Conservation (phyloP, 2,797 vertebrate genomes). For the Gastrophryne carolinensis region DNA sequence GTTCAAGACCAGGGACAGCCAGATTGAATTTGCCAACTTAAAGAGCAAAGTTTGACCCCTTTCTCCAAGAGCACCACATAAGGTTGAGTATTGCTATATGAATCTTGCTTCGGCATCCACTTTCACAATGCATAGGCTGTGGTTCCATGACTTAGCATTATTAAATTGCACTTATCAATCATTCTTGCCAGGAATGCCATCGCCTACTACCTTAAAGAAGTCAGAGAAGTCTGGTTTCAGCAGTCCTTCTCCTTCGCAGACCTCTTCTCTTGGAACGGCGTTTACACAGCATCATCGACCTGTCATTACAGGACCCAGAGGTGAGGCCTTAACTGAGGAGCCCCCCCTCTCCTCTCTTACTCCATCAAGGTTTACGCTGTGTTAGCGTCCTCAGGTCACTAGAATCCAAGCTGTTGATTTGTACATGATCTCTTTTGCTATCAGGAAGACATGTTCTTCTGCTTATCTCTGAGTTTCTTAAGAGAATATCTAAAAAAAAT, state of each 20-base stretch:
- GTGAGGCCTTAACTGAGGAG: constrained; percentile 77
- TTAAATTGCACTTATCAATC: constrained; percentile 85
- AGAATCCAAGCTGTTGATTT: background rate
- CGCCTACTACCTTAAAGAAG: constrained; percentile 92
- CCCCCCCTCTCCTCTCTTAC: constrained; percentile 38
- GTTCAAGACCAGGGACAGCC: background rate
- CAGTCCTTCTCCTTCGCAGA: constrained; percentile 86
- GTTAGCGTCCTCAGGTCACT: background rate
- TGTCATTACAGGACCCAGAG: constrained; percentile 96
- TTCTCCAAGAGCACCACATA: background rate
- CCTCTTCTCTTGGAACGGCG: constrained; percentile 89
- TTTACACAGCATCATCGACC: constrained; percentile 96
- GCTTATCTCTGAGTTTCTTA: too few relatives aligned
- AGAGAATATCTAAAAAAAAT: too few relatives aligned
- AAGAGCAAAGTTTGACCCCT: background rate
- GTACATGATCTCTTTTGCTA: background rate
- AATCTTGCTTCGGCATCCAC: constrained; percentile 65
- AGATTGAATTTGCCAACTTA: background rate
- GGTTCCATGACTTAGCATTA: constrained; percentile 78
- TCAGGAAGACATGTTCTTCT: too few relatives aligned
- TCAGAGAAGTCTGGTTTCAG: constrained; percentile 97
- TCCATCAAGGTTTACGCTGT: constrained; percentile 2
- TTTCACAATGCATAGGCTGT: constrained; percentile 71
- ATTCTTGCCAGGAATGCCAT: constrained; percentile 93
- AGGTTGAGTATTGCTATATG: constrained; percentile 48